Conservation (phyloP, 2,797 vertebrate species). For the Myotis vivesi region DNA sequence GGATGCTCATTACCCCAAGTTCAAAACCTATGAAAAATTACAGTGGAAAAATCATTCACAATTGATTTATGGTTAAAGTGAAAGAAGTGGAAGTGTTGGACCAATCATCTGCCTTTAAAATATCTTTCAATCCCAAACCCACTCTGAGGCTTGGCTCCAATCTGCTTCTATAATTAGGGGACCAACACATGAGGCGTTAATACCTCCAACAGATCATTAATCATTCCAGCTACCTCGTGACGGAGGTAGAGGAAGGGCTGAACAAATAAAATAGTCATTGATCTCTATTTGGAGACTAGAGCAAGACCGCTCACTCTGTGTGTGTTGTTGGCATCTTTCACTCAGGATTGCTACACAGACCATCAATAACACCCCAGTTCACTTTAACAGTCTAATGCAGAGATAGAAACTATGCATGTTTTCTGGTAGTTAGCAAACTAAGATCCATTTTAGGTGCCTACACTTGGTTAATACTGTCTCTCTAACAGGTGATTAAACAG, state of each 20-base stretch:
- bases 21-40: constrained; percentile 83
- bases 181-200: constrained; percentile 79
- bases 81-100: constrained; percentile 73
- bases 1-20: constrained; percentile 78
- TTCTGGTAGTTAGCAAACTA: background rate
- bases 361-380: background rate
- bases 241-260: constrained; percentile 62
- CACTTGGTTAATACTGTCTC: background rate
- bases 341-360: background rate
- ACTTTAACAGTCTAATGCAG: background rate
- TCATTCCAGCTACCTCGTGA: constrained; percentile 75
- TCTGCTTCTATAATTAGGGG: constrained; percentile 78
- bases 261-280: constrained; percentile 77
- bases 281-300: constrained; percentile 72
- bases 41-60: constrained; percentile 75
- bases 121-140: constrained; percentile 77
- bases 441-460: background rate
- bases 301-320: constrained; percentile 44
- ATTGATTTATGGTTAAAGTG: constrained; percentile 83
- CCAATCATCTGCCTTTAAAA: constrained; percentile 77
- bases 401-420: background rate
- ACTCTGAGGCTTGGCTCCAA: constrained; percentile 76
- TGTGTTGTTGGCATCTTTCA: constrained; percentile 18
- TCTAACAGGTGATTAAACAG: background rate
- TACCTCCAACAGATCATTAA: constrained; percentile 77